Evolutionary conservation across 1,140 invertebrate species (phyloP), one percentile per base, ranked within the genome.

Genomic region (Oncopodura yosiiana): DNA sequence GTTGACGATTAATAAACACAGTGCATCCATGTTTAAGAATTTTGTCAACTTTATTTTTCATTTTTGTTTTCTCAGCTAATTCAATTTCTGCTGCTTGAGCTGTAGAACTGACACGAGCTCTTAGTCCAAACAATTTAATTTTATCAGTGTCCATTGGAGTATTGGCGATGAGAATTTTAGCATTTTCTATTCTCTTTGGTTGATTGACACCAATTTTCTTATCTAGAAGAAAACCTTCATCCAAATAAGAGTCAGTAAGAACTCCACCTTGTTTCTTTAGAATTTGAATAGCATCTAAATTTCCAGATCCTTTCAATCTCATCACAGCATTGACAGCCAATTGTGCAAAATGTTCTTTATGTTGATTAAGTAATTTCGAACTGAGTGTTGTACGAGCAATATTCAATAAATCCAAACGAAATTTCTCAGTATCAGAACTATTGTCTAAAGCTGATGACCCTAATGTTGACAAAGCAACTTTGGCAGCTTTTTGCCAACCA

Each of bases 61-160:
- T 99, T 69, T 99, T 99, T 68, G 98, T 90, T 70, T 98, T 99
- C 68, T 99, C 96, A 19, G 95, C 94, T 24, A 87, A 68, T 75
- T 99, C 96, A 42, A 99, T 72, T 69, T 99, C 94, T 14, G 95
- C 95, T 53, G 99, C 92, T 72, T 99, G 98, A 2, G 94, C 86
- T 75, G 98, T 84, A 0, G 93, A 95, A 71, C 99, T 95, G 1
- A 99, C 94, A 66, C 91, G 83, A 51, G 99, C 93, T 62, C 91
- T 83, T 14, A 94, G 96, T 48, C 94, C 95, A 77, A 99, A 99
- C n/a, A 99, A 88, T 78, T 98, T 99, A 60, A 99, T 96, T 75
- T 99, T 99, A 68, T 99, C 96, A 18, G 94, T 94, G 71, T 99
- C 96, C 96, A 99, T 99, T 0, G 96, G 91, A 30, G 96, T 99